A percentile compares a stretch with the other conserved stretches of the same genome.
Conservation (phyloP, 2,797 vertebrate genomes). For the Ataeniobius toweri region DNA sequence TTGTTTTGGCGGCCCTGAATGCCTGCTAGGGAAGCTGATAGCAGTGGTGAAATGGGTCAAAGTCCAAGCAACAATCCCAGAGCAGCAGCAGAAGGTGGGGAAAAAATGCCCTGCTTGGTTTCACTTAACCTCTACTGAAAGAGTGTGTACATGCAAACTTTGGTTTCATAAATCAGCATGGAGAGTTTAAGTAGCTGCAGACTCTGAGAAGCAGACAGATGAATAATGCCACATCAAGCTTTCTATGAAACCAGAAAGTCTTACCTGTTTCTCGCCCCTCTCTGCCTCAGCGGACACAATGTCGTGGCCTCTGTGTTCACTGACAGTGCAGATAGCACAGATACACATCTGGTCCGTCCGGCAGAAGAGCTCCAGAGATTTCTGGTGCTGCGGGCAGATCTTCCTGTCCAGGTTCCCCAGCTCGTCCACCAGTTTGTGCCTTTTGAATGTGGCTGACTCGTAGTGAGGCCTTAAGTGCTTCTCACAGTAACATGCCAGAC, state of each 20-base stretch:
- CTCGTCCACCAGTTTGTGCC: constrained; percentile 84
- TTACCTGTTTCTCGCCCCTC: constrained; percentile 80
- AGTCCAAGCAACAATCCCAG: constrained; percentile 65
- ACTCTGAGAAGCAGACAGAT: background rate
- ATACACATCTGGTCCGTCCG: constrained; percentile 83
- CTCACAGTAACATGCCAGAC: constrained; percentile 84
- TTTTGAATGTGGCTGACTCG: constrained; percentile 79
- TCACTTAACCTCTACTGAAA: constrained; percentile 47
- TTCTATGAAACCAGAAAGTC: constrained; percentile 20
- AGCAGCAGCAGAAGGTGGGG: constrained; percentile 24
- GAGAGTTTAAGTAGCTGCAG: background rate
- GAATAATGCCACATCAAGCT: background rate
- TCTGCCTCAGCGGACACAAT: constrained; percentile 80
- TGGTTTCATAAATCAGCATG: background rate
- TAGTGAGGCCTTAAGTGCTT: constrained; percentile 83
- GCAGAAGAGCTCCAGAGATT: constrained; percentile 82
- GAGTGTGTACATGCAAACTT: background rate
- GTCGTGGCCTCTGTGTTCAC: constrained; percentile 81
- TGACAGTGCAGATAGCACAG: constrained; percentile 81
- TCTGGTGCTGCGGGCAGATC: constrained; percentile 82
- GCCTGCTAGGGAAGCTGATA: constrained; percentile 70
- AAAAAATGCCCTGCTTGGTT: constrained; percentile 58
- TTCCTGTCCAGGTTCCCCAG: constrained; percentile 80
- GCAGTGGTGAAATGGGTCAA: constrained; percentile 69
- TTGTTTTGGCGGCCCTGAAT: constrained; percentile 71